These are phyloP conservation scores for Protosalanx chinensis DNA, from an alignment of 2,797 vertebrate species.

Conservation along the genomic window DNA sequence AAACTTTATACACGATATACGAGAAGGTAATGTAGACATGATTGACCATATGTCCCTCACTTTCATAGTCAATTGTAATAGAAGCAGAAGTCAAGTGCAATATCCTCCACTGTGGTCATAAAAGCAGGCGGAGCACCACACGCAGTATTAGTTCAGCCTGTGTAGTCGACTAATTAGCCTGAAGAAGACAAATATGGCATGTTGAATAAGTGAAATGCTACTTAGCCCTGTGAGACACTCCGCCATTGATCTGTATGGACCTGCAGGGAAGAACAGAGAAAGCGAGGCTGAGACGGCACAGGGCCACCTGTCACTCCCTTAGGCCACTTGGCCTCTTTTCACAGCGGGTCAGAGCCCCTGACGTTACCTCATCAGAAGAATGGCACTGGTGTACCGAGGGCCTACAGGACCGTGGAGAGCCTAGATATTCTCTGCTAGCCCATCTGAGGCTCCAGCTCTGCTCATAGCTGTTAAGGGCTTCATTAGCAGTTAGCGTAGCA, in stretches of 20 bases:
- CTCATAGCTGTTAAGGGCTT: neutral
- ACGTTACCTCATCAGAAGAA: slow-evolving; percentile 24
- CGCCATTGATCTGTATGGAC: slow-evolving; percentile 31
- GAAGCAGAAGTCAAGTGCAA: too few relatives aligned
- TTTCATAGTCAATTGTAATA: neutral
- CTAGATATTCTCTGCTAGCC: neutral
- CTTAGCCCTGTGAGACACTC: slow-evolving; percentile 37
- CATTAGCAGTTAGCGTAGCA: slow-evolving; percentile 17
- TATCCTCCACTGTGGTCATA: neutral
- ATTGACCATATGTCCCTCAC: too few relatives aligned
- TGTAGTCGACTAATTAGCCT: slow-evolving; percentile 33
- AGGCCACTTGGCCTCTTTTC: slow-evolving; percentile 31
- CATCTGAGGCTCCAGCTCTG: neutral
- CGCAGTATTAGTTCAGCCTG: neutral
- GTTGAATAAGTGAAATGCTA: slow-evolving; percentile 46
- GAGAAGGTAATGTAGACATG: neutral
- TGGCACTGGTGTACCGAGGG: neutral
- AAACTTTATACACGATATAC: too few relatives aligned
- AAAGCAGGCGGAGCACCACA: slow-evolving; percentile 4
- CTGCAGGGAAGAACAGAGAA: slow-evolving; percentile 15
- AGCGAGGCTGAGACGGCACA: neutral
- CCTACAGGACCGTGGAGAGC: neutral
- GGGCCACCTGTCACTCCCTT: slow-evolving; percentile 36
- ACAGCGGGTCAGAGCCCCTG: slow-evolving; percentile 27
- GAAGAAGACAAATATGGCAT: slow-evolving; percentile 40